Evolutionary conservation across 2,888 invertebrate genomes (phyloP).

Genomic region (Pseudococcus longispinus): DNA sequence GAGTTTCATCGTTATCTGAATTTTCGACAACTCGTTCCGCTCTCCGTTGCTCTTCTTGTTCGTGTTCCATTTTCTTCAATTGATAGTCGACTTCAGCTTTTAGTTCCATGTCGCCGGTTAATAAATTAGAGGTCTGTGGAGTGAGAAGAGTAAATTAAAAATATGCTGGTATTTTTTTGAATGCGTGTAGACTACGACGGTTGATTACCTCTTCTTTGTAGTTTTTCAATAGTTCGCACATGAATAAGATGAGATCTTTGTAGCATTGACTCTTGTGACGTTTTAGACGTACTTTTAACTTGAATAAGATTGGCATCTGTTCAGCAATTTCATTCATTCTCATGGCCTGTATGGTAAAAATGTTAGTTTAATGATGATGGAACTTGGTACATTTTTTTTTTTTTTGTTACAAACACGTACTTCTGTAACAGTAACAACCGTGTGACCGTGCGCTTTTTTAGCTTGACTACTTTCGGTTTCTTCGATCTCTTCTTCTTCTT

Average conservation of each 20-base stretch:
- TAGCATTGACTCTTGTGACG: slow-evolving; percentile 36
- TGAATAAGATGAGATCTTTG: slow-evolving; percentile 43
- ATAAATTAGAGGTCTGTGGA: slow-evolving; percentile 31
- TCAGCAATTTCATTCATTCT: slow-evolving; percentile 39
- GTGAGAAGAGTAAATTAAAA: too few species aligned
- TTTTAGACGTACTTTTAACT: slow-evolving; percentile 30
- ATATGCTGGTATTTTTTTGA: too few species aligned
- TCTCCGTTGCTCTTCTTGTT: slow-evolving; percentile 30
- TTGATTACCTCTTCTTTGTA: slow-evolving; percentile 51
- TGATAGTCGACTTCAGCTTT: slow-evolving; percentile 50
- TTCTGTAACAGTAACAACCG: slow-evolving; percentile 27
- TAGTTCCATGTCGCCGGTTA: slow-evolving; percentile 44
- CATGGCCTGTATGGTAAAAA: not conserved
- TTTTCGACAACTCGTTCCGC: not conserved
- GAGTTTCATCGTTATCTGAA: not conserved
- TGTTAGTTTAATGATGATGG: not conserved
- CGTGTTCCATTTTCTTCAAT: not conserved
- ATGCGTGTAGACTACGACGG: not conserved
- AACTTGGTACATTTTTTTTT: not conserved
- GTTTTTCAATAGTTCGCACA: slow-evolving; percentile 52
- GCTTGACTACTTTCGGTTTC: slow-evolving; percentile 8
- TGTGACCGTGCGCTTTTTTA: slow-evolving; percentile 41
- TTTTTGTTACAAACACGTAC: slow-evolving; percentile 21
- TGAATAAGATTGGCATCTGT: slow-evolving; percentile 32
- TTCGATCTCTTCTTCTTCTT: slow-evolving; percentile 52